Evolutionary conservation across 2,113 vertebrate genomes (phyloP).

Genomic region (Uria lomvia): DNA sequence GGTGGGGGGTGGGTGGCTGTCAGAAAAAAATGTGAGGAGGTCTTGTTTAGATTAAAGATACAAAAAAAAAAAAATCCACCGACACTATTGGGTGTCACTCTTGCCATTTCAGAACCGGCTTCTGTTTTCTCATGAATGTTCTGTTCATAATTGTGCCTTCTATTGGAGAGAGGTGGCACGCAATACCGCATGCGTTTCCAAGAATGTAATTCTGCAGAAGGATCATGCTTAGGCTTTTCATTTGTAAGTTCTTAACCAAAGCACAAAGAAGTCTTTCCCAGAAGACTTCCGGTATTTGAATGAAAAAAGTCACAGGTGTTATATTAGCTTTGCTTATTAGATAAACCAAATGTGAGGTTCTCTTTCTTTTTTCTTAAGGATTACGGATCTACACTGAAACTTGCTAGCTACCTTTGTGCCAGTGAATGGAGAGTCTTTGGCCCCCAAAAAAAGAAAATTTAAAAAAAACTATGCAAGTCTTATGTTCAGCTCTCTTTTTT

Average conservation of each 20-base stretch:
- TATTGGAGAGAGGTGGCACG: background rate
- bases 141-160: background rate
- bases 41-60: background rate
- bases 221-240: background rate
- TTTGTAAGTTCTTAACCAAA: conserved; percentile 15
- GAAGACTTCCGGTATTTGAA: background rate
- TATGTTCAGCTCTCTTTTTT: background rate
- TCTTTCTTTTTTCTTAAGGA: background rate
- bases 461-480: conserved; percentile 33
- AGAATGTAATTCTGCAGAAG: conserved; percentile 10
- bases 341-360: conserved; percentile 16
- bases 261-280: background rate
- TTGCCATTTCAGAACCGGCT: background rate
- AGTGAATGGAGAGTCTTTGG: background rate
- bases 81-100: background rate
- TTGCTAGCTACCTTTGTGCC: background rate
- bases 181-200: background rate
- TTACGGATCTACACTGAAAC: background rate
- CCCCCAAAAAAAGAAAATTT: background rate
- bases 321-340: background rate
- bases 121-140: background rate
- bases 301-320: background rate
- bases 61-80: too few relatives aligned
- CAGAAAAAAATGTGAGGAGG: background rate
- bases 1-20: background rate